These are phyloP conservation scores for Ips nitidus DNA, from an alignment of 1,140 invertebrate species.

Conservation along the genomic window DNA sequence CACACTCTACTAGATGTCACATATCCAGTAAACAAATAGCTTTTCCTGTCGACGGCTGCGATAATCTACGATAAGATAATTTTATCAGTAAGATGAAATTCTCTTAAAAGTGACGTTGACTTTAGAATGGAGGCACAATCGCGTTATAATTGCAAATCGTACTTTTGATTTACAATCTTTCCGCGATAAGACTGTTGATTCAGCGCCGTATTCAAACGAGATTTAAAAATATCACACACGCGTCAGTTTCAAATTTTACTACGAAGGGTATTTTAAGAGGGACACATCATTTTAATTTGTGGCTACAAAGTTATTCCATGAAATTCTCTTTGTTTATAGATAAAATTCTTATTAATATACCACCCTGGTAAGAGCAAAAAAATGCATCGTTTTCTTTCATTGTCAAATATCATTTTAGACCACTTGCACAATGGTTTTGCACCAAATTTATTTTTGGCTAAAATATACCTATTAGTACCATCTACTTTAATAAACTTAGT, in stretches of 20 bases:
- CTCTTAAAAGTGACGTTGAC: background rate
- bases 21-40: conserved; percentile 8
- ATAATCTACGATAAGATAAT: conserved; percentile 30
- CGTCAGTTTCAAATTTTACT: conserved; percentile 13
- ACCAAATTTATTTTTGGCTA: too few species aligned
- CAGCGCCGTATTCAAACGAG: conserved; percentile 7
- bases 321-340: background rate
- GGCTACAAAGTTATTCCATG: background rate
- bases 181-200: conserved; percentile 16
- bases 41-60: background rate
- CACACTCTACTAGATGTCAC: conserved; percentile 6
- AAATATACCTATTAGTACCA: too few species aligned
- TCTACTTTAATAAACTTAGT: too few species aligned
- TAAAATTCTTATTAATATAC: background rate
- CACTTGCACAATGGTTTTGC: too few species aligned
- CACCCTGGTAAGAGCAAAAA: background rate
- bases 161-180: conserved; percentile 16
- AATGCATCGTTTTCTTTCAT: too few species aligned
- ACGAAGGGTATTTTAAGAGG: conserved; percentile 29
- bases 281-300: background rate
- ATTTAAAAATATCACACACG: conserved; percentile 27
- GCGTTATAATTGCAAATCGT: background rate
- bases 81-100: background rate
- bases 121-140: background rate
- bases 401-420: background rate